Evolutionary conservation across 1,140 invertebrate species (phyloP), one percentile per base, ranked within the genome.

Genomic region (Cherax destructor): DNA sequence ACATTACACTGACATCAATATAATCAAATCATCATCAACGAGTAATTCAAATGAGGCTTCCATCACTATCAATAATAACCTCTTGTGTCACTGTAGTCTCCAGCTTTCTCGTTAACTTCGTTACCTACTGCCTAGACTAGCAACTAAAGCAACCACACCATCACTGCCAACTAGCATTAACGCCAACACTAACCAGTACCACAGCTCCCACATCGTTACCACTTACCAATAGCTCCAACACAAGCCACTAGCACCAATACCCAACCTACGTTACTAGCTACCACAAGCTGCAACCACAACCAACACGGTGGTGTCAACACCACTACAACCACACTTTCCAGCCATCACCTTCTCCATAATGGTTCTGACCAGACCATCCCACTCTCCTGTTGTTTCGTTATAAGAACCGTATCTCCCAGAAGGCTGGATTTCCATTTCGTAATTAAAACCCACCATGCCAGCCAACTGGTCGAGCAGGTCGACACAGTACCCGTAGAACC

Each of bases 401-500:
- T 91, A 93, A 52, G 94, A 94, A 0, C 96, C 96, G 93, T 96
- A 96, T 92, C 95, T 94, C 24, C 94, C 94, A 93, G 96, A 95
- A 1, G 94, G 93, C 0, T 96, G 95, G 10, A 95, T 92, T 59
- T 95, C 94, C 9, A 96, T 95, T 72, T 94, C 94, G 93, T 95
- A 96, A 47, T 95, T 95, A 93, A 96, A 96, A 16, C 95, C 95
- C 4, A 94, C 94, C 76, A 95, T 93, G 18, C 72, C 89, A 4
- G 94, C 93, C 50, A 95, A 94, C 86, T 95, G 94, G 90, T 96
- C 95, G 91, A 97, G 94, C 6, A 98, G 94, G 94, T 98, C 97
- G 83, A 98, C 96, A 94, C 97, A 97, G 95, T 97, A 98, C 65
- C 97, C 97, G 94, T 96, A 96, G 95, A 96, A 97, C 72, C 96